Percentiles rank a stretch among this genome's conserved stretches.
Conservation (phyloP, 2,888 invertebrate species). For the Cyclophora punctaria region DNA sequence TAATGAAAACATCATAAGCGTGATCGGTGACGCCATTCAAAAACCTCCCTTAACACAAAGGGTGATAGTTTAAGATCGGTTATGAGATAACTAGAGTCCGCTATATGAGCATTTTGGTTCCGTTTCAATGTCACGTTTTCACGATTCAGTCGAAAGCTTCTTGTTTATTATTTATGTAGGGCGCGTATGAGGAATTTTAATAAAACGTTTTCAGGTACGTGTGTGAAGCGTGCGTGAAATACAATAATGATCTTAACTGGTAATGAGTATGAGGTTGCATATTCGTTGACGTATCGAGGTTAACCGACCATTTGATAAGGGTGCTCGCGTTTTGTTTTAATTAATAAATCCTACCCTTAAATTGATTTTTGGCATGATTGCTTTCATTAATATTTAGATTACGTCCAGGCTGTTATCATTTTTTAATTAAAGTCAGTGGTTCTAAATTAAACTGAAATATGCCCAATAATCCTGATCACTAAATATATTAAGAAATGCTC, state of each 20-base stretch:
- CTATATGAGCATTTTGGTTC: conserved; percentile 33
- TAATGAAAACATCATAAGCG: conserved; percentile 38
- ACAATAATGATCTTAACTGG: conserved; percentile 13
- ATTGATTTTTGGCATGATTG: not conserved
- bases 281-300: conserved; percentile 11
- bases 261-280: conserved; percentile 17
- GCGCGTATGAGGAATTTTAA: conserved; percentile 38
- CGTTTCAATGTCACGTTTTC: conserved; percentile 50
- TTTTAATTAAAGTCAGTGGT: too few relatives aligned
- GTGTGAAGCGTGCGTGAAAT: conserved; percentile 13
- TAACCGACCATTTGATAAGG: conserved; percentile 12
- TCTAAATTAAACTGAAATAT: too few relatives aligned
- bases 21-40: conserved; percentile 22
- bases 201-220: conserved; percentile 25
- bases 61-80: conserved; percentile 24
- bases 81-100: conserved; percentile 4
- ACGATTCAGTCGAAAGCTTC: conserved; percentile 39
- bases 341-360: conserved; percentile 3
- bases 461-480: too few relatives aligned
- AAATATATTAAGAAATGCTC: too few relatives aligned
- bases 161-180: conserved; percentile 49
- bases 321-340: conserved; percentile 3
- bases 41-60: conserved; percentile 33
- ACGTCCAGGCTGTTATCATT: too few relatives aligned
- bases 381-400: not conserved